phyloP scores from a whole-genome alignment of 2,888 invertebrate species.

The Epinotia nisella region DNA sequence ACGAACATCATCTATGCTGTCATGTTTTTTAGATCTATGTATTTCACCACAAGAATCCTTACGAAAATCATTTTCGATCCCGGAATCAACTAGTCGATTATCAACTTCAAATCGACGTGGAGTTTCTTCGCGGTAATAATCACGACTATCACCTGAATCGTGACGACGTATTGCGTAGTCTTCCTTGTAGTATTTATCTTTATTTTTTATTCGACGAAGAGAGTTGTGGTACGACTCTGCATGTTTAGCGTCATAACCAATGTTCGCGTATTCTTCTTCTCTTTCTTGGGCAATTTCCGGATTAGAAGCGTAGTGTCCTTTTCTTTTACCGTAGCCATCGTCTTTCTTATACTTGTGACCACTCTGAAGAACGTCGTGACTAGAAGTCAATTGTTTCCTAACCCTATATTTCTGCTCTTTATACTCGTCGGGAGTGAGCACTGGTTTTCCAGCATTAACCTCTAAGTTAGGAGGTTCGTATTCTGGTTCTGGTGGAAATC shows the following conservation, averaged over 20 bases:
- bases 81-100: conserved; percentile 89
- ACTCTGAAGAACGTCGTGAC: conserved; percentile 76
- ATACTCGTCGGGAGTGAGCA: conserved; percentile 86
- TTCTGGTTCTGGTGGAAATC: conserved; percentile 81
- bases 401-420: conserved; percentile 81
- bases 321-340: conserved; percentile 75
- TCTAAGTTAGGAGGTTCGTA: conserved; percentile 89
- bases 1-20: conserved; percentile 89
- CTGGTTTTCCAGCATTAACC: conserved; percentile 81
- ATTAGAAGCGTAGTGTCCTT: conserved; percentile 85
- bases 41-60: conserved; percentile 88
- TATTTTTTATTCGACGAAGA: conserved; percentile 85
- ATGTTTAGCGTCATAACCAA: conserved; percentile 70
- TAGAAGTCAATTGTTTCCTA: conserved; percentile 77
- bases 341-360: conserved; percentile 80
- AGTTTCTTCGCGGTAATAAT: conserved; percentile 76
- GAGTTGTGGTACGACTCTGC: conserved; percentile 85
- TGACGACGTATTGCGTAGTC: conserved; percentile 73
- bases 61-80: conserved; percentile 92
- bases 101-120: conserved; percentile 81
- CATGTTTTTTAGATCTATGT: conserved; percentile 73
- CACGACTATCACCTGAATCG: conserved; percentile 81
- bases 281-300: conserved; percentile 85
- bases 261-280: conserved; percentile 79
- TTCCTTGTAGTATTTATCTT: conserved; percentile 69